These are phyloP conservation scores for Numenius arquata DNA, from an alignment of 2,113 vertebrate genomes.

Conservation along the genomic window DNA sequence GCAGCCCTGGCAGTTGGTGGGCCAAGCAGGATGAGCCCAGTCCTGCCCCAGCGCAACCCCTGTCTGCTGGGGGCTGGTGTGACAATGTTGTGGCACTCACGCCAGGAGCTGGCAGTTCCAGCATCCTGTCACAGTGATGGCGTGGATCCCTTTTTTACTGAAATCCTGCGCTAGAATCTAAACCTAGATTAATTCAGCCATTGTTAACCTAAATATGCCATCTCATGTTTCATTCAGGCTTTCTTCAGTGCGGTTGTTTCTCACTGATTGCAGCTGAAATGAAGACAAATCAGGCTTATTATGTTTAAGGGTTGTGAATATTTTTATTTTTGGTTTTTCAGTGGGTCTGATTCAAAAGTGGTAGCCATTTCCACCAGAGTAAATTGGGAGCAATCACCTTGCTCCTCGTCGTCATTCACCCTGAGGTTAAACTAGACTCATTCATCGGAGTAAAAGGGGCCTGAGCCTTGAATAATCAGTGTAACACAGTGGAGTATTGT, in stretches of 20 bases:
- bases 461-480: neutral
- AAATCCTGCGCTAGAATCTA: neutral
- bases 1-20: neutral
- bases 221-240: constrained; percentile 58
- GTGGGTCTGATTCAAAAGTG: constrained; percentile 50
- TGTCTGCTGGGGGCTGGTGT: neutral
- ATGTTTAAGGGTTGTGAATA: constrained; percentile 38
- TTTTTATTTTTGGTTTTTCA: constrained; percentile 40
- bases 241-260: neutral
- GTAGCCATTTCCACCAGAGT: neutral
- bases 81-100: accelerated
- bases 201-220: constrained; percentile 40
- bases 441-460: neutral
- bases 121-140: neutral
- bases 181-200: constrained; percentile 14
- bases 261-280: constrained; percentile 46
- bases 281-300: constrained; percentile 58
- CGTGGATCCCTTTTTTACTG: neutral
- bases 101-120: neutral
- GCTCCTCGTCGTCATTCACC: neutral
- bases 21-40: neutral
- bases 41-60: neutral
- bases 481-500: neutral
- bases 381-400: constrained; percentile 51
- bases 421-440: neutral